Evolutionary conservation across 1,140 invertebrate genomes (phyloP).

Genomic region (Euura saliciscinereae): DNA sequence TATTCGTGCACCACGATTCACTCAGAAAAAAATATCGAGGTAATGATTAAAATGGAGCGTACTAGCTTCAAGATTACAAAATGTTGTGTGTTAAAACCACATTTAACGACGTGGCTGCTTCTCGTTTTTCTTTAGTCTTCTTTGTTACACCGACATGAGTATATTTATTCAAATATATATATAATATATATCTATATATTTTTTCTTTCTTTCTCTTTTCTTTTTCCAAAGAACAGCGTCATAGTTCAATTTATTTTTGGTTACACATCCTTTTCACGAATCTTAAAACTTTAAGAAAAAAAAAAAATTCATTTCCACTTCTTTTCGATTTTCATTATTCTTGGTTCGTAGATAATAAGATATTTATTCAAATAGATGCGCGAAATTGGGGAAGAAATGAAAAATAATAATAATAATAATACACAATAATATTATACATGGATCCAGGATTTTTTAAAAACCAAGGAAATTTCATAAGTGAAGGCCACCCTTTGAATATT

Average conservation of each 20-base stretch:
- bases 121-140: neutral
- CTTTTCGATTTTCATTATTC: neutral
- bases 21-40: no score
- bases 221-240: neutral
- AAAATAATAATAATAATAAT: no score
- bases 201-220: constrained; percentile 12
- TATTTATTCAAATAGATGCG: neutral
- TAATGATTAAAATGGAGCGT: no score
- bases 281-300: no score
- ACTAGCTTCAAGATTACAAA: no score
- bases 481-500: constrained; percentile 53
- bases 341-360: neutral
- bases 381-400: constrained; percentile 8
- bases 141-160: neutral
- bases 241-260: constrained; percentile 17
- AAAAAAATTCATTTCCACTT: no score
- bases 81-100: no score
- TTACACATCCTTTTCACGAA: neutral
- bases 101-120: no score
- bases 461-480: constrained; percentile 50
- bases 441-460: constrained; percentile 40
- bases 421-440: neutral
- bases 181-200: neutral
- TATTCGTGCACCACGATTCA: no score
- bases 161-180: neutral